Evolutionary conservation across 2,888 invertebrate genomes (phyloP), one percentile per base, ranked within the genome.

Genomic region (Podotricha telesiphe): DNA sequence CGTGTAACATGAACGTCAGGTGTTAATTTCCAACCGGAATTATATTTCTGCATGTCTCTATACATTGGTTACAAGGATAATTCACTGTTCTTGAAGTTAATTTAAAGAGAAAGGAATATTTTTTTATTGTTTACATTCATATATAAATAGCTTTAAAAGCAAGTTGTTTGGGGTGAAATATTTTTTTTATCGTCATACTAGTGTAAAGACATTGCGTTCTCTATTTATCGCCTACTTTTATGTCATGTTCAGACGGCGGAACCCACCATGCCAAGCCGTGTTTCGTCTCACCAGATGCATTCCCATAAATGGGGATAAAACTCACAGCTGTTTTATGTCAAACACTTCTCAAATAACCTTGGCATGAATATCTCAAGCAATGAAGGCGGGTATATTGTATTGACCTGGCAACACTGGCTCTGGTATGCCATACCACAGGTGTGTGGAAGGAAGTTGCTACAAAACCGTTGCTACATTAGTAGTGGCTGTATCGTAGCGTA

Each of bases 81-180:
- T 50, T 51, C 56, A 50, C 51, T 47, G 42, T 55, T 61, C 69
- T 69, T 61, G 61, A 65, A 68, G 61, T 70, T 62, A 56, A 71
- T 61, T 34, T 51, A 53, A 69, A 68, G 72, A 70, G 72, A 72
- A 72, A 72, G 72, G 70, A 47, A 64, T 45, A 65, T 68, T 19
- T 19, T 50, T 20, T 28, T 45, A 13, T n/a, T 42, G 4, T 20
- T 10, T 10, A 59, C 13, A 8, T 45, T 10, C 20, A 6, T 15
- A 58, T 19, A 34, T 28, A 34, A 55, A 34, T 34, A 13, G 34
- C 4, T 53, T 34, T n/a, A 3, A 53, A 2, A 53, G 34, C 5
- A 34, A 28, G 10, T 34, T 34, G 10, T 34, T 53, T 28, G 15
- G 51, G 7, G 2, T 13, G 42, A 37, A 37, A 13, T 42, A n/a